Base-by-base conservation (phyloP, 2,888 invertebrate species). In the Galerucella pusilla region DNA sequence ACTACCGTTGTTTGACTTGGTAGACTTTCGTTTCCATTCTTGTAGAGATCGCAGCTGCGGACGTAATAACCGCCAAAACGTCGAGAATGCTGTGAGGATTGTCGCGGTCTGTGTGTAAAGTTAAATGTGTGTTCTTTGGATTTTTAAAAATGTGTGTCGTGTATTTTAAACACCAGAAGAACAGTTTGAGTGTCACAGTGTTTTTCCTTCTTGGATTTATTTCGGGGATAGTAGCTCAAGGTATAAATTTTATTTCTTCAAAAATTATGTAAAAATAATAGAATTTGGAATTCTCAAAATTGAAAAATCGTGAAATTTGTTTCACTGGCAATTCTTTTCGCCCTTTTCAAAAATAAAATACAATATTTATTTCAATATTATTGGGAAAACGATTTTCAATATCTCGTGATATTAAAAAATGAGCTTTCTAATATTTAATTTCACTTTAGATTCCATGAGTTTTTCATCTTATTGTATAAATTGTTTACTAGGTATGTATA, bases 51-150 rank as follows among this genome's bases (percentile, higher is more conserved):
- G 42, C 54, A 64, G 70, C 49, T 54, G 70, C 35, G 70, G 52
- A 20, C 52, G 63, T 20, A 46, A 16, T 54, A 49, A 42, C 63
- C 63, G 61, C 64, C 54, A 70, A 70, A 70, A 49, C 46, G 52
- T 28, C 63, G 46, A 70, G 63, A 28, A 70, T 70, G 70, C 52
- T 52, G 52, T 70, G 63, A 64, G 49, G 16, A 52, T 54, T 52
- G 12, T 52, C 63, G 70, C n/a, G 46, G 46, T 28, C 20, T 64
- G 28, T 42, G 7, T 20, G n/a, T 61, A 61, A 60, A 46, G n/a
- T 66, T 75, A 75, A 66, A 75, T 75, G 72, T 75, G 72, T 75
- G 72, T 69, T 71, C 68, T 46, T 42, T 59, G 46, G 65, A 35
- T 59, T 49, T 65, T 60, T 59, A 69, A 46, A 65, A 65, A 75